A percentile compares a stretch with the other conserved stretches of the same genome.
phyloP scores from a whole-genome alignment of 2,797 vertebrate species.

The Buceros bicornis region DNA sequence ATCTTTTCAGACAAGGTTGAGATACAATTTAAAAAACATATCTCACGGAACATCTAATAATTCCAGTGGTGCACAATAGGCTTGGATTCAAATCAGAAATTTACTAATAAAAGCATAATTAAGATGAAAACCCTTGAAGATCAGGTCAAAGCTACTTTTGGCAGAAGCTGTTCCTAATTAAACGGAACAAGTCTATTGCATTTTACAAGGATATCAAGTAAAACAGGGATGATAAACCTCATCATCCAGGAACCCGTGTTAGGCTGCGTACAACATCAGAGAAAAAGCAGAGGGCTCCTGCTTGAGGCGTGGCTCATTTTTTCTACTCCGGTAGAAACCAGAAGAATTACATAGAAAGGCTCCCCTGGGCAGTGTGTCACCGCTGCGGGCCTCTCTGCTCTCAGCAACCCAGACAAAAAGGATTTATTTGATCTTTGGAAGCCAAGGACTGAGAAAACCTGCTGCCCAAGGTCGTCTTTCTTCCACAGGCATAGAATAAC shows the following conservation, averaged over 20 bases:
- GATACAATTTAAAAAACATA: not conserved
- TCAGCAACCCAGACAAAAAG: not conserved
- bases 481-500: not conserved
- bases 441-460: not conserved
- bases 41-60: not conserved
- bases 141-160: not conserved
- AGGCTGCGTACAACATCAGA: not conserved
- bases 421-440: not conserved
- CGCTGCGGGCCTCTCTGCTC: not conserved
- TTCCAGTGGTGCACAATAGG: not conserved
- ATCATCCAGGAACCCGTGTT: not conserved
- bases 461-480: not conserved
- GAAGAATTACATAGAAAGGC: not conserved
- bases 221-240: not conserved
- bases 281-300: not conserved
- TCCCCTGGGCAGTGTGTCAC: not conserved
- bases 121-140: conserved; percentile 24
- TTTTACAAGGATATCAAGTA: not conserved
- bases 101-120: conserved; percentile 26
- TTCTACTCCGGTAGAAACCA: not conserved
- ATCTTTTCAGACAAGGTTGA: not conserved
- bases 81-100: not conserved
- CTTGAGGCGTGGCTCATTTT: not conserved
- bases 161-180: conserved; percentile 2
- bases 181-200: not conserved